These are phyloP conservation scores for Cheilosia vulpina DNA, from an alignment of 2,888 invertebrate genomes.

Conservation along the genomic window DNA sequence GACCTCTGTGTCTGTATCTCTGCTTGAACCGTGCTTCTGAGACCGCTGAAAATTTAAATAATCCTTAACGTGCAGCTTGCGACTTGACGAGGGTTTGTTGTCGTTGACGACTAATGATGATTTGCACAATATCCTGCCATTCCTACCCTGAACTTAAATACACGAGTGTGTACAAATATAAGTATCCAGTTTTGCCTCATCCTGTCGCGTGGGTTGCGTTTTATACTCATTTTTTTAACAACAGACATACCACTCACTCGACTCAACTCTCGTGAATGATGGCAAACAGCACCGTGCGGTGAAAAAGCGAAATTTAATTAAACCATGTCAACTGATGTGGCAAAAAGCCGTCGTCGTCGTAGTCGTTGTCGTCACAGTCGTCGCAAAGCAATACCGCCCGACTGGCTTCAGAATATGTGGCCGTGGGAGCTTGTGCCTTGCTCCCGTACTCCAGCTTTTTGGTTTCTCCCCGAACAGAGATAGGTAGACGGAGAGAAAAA, in stretches of 20 bases:
- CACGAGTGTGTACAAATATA: slow-evolving; percentile 25
- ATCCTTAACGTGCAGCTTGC: slow-evolving; percentile 66
- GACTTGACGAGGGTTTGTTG: slow-evolving; percentile 69
- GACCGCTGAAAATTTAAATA: slow-evolving; percentile 63
- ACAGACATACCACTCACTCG: slow-evolving; percentile 31
- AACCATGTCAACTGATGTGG: slow-evolving; percentile 77
- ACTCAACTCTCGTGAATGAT: slow-evolving; percentile 60
- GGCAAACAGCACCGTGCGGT: slow-evolving; percentile 73
- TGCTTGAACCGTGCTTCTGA: slow-evolving; percentile 19
- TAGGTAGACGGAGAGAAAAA: slow-evolving; percentile 56
- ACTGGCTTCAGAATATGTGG: slow-evolving; percentile 30
- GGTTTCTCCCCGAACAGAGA: slow-evolving; percentile 36
- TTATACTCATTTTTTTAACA: slow-evolving; percentile 9
- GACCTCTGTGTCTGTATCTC: slow-evolving; percentile 8
- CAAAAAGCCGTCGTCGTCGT: slow-evolving; percentile 70
- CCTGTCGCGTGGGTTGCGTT: slow-evolving; percentile 45
- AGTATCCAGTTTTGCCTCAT: slow-evolving; percentile 48
- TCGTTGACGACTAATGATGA: slow-evolving; percentile 64
- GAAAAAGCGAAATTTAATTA: slow-evolving; percentile 78
- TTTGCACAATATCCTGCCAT: slow-evolving; percentile 68
- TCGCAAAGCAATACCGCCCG: slow-evolving; percentile 35
- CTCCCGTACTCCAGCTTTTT: slow-evolving; percentile 14
- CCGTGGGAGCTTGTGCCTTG: slow-evolving; percentile 5
- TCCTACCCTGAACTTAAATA: slow-evolving; percentile 19
- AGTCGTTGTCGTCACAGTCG: slow-evolving; percentile 22